These are phyloP conservation scores for Lordiphosa fenestrarum DNA, from an alignment of 2,888 invertebrate genomes.

Conservation along the genomic window DNA sequence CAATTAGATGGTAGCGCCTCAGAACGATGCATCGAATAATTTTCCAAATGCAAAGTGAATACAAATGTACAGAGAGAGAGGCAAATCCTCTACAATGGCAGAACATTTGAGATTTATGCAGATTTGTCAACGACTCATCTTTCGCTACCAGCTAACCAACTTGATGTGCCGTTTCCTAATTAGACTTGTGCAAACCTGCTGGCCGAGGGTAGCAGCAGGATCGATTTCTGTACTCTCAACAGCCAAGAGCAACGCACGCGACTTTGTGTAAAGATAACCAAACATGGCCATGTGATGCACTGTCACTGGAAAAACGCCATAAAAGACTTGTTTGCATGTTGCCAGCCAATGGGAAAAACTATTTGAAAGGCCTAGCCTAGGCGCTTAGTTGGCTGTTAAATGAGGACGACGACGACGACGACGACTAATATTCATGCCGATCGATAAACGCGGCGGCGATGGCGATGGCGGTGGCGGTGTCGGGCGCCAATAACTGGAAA, in stretches of 20 bases:
- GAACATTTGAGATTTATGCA: slow-evolving; percentile 48
- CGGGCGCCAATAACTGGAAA: slow-evolving; percentile 64
- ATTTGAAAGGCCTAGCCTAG: slow-evolving; percentile 53
- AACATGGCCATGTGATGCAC: slow-evolving; percentile 71
- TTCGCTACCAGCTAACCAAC: slow-evolving; percentile 7
- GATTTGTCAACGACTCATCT: slow-evolving; percentile 24
- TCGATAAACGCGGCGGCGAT: slow-evolving; percentile 64
- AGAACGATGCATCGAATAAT: no score
- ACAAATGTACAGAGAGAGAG: no score
- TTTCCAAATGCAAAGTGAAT: no score
- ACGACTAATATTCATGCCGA: slow-evolving; percentile 70
- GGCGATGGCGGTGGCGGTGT: neutral
- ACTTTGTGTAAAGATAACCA: slow-evolving; percentile 63
- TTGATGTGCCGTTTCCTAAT: no score
- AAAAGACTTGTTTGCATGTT: slow-evolving; percentile 70
- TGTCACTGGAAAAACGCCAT: slow-evolving; percentile 72
- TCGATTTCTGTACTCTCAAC: no score
- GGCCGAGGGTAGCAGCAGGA: no score
- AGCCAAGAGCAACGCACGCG: slow-evolving; percentile 30
- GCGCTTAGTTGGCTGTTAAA: slow-evolving; percentile 43
- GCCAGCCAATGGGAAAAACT: slow-evolving; percentile 16
- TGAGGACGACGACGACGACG: slow-evolving; percentile 74
- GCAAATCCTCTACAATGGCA: no score
- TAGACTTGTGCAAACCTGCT: no score
- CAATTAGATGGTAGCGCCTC: slow-evolving; percentile 41